Conservation (phyloP, 2,888 invertebrate species). For the Capitulum mitella region DNA sequence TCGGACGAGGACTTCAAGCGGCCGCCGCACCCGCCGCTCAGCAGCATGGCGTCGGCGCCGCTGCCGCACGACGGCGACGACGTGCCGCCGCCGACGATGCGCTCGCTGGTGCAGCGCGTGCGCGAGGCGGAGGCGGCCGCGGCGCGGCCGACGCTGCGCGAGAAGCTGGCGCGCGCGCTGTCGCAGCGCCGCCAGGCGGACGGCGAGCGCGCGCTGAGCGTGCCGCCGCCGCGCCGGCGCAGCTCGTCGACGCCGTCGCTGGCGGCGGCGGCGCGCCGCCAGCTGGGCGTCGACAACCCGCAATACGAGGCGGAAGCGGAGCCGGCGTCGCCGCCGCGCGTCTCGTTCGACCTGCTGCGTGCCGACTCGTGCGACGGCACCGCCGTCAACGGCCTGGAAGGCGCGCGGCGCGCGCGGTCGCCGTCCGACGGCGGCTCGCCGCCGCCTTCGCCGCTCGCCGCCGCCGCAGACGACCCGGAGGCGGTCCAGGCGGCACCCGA, state of each 20-base stretch:
- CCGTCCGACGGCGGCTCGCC: neutral
- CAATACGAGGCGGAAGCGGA: neutral
- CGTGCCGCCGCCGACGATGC: neutral
- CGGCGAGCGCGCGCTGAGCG: neutral
- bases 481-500: neutral
- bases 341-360: neutral
- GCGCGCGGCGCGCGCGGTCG: neutral
- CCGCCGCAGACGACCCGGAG: neutral
- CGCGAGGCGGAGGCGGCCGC: neutral
- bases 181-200: neutral
- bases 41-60: neutral
- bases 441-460: neutral
- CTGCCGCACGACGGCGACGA: neutral
- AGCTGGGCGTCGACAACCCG: neutral
- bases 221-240: neutral
- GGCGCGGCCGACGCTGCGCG: neutral
- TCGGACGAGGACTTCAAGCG: conserved; percentile 19
- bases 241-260: conserved; percentile 2
- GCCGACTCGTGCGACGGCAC: neutral
- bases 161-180: neutral
- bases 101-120: neutral
- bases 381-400: neutral
- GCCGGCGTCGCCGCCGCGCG: neutral
- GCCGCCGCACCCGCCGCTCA: conserved; percentile 2
- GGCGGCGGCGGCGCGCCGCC: neutral